Evolutionary conservation across 2,888 invertebrate species (phyloP), one percentile per base, ranked within the genome.

Genomic region (Plusia festucae): DNA sequence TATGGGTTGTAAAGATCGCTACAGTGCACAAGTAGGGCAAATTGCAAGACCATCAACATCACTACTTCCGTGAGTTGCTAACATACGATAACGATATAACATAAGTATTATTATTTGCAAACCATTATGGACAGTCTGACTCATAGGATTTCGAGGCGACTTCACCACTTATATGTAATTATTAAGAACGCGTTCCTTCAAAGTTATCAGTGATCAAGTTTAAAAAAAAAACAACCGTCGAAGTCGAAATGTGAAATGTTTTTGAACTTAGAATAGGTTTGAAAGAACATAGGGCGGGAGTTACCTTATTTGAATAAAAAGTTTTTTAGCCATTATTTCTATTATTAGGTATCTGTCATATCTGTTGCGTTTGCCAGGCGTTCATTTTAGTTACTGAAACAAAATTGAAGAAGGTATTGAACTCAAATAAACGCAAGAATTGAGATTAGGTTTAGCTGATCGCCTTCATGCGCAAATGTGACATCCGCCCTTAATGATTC

Each of bases 21-120:
- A 58, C 76, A 57, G 16, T 71, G 75, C 65, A 55, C 62, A 78
- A 70, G 53, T 79, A 34, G 81, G 68, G 57, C 72, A 59, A 52
- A 64, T 68, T 64, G 77, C 73, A 70, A 73, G 64, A 70, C 63
- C 53, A 63, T 55, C 56, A 61, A 27, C 20, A 40, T 49, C 55
- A 34, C 44, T 53, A 46, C 57, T 77, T 68, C 73, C 73, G 62
- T 60, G 58, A 68, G 34, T 72, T 74, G 77, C 30, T 55, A 52
- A 61, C 24, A 52, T 51, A 22, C 40, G 16, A 53, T 76, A 63
- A 71, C 51, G 56, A 62, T 24, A 20, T 61, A 55, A 18, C 44
- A 60, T 49, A 49, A 16, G 11, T 49, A 20, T 11, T 20, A 49
- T 49, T 11, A 9, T 20, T 18, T 20, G 44, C 44, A 18, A 1